Evolutionary conservation across 2,113 vertebrate genomes (phyloP), one percentile per base, ranked within the genome.

Genomic region (Tragelaphus strepsiceros): DNA sequence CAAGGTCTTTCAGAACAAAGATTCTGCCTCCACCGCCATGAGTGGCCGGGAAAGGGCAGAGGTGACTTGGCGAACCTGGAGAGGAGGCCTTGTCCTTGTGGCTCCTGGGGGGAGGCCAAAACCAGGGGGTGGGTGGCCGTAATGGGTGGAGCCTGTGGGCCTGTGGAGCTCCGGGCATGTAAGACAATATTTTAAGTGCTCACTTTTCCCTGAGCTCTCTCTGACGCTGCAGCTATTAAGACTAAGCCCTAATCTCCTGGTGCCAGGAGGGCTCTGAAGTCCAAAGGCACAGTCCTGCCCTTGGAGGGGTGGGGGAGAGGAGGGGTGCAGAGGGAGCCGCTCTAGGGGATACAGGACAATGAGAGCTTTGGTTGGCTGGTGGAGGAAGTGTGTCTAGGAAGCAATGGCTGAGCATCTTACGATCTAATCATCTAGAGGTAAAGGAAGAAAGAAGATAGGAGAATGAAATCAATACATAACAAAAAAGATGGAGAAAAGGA

Each of bases 171-270:
- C n/a, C 49, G 22, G 30, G 62, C 64, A 88, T 35, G 77, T 80
- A 97, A 82, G 43, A 81, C 35, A 88, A 94, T 84, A 96, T 59
- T 90, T 91, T 91, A 86, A 96, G 96, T 89, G 77, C 64, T 96
- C 78, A 35, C 56, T 12, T 58, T 62, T 94, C 30, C 49, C 39
- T 30, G 54, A 49, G 53, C 5, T 19, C 35, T 81, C 86, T 88
- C 54, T 15, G 39, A 89, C 86, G 32, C 49, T 5, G 24, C 49
- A 43, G 59, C 91, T 83, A 64, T 95, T 91, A 77, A 71, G 56
- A 56, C 19, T 28, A 56, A 88, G n/a, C 3, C 78, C 49, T n/a
- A 81, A 0, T 5, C 5, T 51, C 71, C 56, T 11, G 30, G 88
- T 84, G 54, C 53, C 11, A 59, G 21, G 51, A 43, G 46, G 67